These are phyloP conservation scores for Fopius arisanus DNA, from an alignment of 1,140 invertebrate species.

Conservation along the genomic window DNA sequence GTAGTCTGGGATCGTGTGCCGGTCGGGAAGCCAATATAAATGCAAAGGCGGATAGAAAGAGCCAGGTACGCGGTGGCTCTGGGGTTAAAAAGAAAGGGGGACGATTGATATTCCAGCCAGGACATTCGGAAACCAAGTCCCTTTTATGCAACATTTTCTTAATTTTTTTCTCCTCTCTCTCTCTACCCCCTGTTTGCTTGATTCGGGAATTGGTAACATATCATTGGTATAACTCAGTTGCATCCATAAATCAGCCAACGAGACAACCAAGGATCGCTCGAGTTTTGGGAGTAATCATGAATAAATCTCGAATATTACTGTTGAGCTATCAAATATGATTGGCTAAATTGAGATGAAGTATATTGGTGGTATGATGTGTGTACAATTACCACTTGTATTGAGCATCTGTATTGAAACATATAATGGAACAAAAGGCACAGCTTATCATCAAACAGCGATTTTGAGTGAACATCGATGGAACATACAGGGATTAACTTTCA, in stretches of 20 bases:
- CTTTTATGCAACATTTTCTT: background rate
- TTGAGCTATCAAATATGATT: background rate
- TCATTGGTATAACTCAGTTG: background rate
- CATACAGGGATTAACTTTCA: background rate
- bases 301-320: background rate
- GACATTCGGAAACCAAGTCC: constrained; percentile 33
- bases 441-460: background rate
- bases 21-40: constrained; percentile 44
- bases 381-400: background rate
- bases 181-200: too few relatives aligned
- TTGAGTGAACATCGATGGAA: background rate
- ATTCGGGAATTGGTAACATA: background rate
- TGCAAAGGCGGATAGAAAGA: constrained; percentile 43
- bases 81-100: constrained; percentile 33
- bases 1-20: constrained; percentile 14
- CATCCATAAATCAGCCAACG: background rate
- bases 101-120: constrained; percentile 47
- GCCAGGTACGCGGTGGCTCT: background rate
- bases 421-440: background rate
- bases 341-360: background rate
- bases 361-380: background rate
- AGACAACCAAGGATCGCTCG: background rate
- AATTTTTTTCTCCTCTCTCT: background rate
- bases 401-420: too few relatives aligned
- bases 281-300: background rate